phyloP scores from a whole-genome alignment of 2,113 vertebrate species.

The Apodemus sylvaticus region DNA sequence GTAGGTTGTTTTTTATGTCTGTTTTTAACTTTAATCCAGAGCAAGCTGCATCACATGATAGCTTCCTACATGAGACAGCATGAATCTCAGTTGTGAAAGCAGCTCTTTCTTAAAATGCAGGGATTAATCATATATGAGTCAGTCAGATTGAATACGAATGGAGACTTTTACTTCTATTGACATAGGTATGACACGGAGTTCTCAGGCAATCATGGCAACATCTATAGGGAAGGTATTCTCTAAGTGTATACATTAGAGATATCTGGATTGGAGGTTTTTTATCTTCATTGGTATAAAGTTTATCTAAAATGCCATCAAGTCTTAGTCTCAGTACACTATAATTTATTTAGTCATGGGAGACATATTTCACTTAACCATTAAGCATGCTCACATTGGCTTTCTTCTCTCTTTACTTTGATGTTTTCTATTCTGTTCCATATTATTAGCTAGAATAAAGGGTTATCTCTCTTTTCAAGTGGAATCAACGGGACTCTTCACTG shows the following conservation, averaged over 20 bases:
- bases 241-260: conserved; percentile 78
- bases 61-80: conserved; percentile 12
- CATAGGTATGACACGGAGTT: conserved; percentile 80
- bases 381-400: neutral
- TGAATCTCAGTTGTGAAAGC: conserved; percentile 51
- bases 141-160: conserved; percentile 80
- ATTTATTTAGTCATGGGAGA: neutral
- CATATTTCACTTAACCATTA: conserved; percentile 34
- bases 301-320: conserved; percentile 77
- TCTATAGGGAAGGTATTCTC: conserved; percentile 75
- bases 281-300: conserved; percentile 71
- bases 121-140: conserved; percentile 61
- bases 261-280: conserved; percentile 51
- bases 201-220: conserved; percentile 81
- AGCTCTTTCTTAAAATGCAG: conserved; percentile 63
- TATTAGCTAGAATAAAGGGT: neutral
- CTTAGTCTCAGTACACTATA: neutral
- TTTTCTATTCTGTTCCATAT: neutral
- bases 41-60: neutral
- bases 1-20: neutral
- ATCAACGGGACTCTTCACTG: neutral
- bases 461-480: neutral
- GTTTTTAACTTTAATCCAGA: neutral
- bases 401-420: neutral
- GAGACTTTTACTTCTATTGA: conserved; percentile 81